Evolutionary conservation across 1,140 invertebrate genomes (phyloP).

Genomic region (Dicyema japonicum): DNA sequence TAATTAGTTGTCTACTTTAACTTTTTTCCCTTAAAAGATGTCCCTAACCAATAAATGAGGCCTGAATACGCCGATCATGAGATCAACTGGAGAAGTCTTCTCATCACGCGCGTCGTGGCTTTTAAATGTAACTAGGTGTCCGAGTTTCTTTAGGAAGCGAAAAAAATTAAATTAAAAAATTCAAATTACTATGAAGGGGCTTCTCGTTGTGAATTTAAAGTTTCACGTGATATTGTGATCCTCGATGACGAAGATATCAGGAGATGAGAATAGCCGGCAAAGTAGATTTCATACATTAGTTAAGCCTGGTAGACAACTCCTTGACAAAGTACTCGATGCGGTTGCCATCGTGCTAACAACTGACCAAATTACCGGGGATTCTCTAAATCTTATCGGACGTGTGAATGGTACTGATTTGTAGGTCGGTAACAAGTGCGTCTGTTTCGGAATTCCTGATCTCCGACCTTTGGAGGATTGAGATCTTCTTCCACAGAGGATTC

Average conservation of each 20-base stretch:
- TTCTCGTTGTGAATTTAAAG: conserved; percentile 1
- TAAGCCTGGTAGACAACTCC: conserved; percentile 49
- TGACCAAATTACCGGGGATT: conserved; percentile 93
- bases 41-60: conserved; percentile 42
- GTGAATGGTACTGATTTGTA: conserved; percentile 7
- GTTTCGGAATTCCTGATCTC: conserved; percentile 78
- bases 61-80: conserved; percentile 89
- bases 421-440: conserved; percentile 83
- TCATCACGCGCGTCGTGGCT: conserved; percentile 23
- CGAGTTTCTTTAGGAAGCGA: neutral
- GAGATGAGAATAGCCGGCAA: conserved; percentile 57
- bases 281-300: conserved; percentile 16
- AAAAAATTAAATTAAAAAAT: neutral
- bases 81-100: too few species aligned
- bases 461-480: conserved; percentile 63
- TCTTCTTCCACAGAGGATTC: conserved; percentile 73
- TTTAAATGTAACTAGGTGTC: neutral
- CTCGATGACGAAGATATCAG: conserved; percentile 73
- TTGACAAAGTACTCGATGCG: conserved; percentile 61
- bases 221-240: conserved; percentile 16
- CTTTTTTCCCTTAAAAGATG: conserved; percentile 33
- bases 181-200: conserved; percentile 1
- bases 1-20: too few species aligned
- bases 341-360: conserved; percentile 66
- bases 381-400: conserved; percentile 78